phyloP scores from a whole-genome alignment of 2,113 vertebrate species.

The Hemiscyllium ocellatum region DNA sequence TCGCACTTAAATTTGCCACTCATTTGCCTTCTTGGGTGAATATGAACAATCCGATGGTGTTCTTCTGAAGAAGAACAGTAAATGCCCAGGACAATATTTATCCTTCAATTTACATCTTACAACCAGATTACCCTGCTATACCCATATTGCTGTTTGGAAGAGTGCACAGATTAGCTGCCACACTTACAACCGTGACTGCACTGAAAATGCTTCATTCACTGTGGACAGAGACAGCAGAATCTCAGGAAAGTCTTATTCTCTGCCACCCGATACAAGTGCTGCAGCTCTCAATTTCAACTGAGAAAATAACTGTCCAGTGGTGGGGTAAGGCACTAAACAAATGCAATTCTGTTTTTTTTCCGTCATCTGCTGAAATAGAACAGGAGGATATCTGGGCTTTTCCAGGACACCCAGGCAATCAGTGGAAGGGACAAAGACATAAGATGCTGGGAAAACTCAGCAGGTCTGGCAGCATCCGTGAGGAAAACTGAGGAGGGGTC shows the following conservation, averaged over 20 bases:
- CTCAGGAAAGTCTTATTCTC: neutral
- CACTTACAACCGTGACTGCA: neutral
- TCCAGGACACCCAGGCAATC: neutral
- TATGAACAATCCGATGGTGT: neutral
- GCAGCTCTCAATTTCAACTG: neutral
- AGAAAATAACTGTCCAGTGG: neutral
- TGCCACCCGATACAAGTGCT: neutral
- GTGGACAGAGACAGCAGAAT: neutral
- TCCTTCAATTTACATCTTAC: neutral
- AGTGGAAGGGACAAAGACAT: neutral
- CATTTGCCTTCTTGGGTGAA: neutral
- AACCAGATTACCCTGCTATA: neutral
- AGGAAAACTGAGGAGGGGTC: too few species aligned
- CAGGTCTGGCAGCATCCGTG: too few species aligned
- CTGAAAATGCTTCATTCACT: neutral
- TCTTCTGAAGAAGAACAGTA: neutral
- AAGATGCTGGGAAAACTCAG: too few species aligned
- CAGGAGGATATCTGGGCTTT: neutral
- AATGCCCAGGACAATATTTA: neutral
- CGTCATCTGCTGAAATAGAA: neutral
- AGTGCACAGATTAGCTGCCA: neutral
- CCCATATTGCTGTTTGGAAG: too few species aligned
- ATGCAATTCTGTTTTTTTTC: neutral
- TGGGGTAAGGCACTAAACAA: neutral
- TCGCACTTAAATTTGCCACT: neutral